A percentile compares a stretch with the other conserved stretches of the same genome.
Evolutionary conservation across 2,888 invertebrate genomes (phyloP).

Genomic region (Periphyllus acericola): DNA sequence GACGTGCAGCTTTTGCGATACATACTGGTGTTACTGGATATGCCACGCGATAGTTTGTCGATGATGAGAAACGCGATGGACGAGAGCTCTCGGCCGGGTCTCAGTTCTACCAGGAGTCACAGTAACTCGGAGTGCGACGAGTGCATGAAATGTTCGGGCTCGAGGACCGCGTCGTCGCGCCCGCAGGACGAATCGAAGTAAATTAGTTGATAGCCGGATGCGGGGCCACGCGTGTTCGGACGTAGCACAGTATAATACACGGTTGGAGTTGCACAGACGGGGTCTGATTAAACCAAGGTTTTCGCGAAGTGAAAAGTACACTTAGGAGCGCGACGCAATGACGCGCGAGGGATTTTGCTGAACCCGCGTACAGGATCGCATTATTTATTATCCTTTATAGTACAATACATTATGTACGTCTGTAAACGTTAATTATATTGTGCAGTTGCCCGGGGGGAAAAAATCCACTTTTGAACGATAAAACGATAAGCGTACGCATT

Average conservation of each 20-base stretch:
- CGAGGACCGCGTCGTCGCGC: not conserved
- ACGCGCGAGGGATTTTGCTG: too few species aligned
- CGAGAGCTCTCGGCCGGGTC: not conserved
- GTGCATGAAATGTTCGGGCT: not conserved
- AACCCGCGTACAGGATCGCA: too few species aligned
- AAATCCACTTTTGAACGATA: too few species aligned
- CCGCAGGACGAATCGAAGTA: not conserved
- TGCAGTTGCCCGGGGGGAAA: too few species aligned
- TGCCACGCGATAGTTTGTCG: not conserved
- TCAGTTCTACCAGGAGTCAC: not conserved
- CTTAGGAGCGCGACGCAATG: too few species aligned
- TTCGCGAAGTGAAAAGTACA: not conserved
- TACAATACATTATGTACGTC: too few species aligned
- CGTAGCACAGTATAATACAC: too few species aligned
- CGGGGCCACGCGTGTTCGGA: not conserved
- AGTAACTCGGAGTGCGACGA: not conserved
- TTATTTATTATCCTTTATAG: too few species aligned
- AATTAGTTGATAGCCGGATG: not conserved
- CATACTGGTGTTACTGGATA: slow-evolving; percentile 12
- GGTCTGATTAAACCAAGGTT: not conserved
- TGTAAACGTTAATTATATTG: too few species aligned
- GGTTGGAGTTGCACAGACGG: not conserved
- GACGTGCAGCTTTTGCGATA: slow-evolving; percentile 13
- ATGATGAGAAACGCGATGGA: not conserved
- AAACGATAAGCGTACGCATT: too few species aligned